These are phyloP conservation scores for Heloderma charlesbogerti DNA, from an alignment of 2,113 vertebrate species.

Conservation along the genomic window DNA sequence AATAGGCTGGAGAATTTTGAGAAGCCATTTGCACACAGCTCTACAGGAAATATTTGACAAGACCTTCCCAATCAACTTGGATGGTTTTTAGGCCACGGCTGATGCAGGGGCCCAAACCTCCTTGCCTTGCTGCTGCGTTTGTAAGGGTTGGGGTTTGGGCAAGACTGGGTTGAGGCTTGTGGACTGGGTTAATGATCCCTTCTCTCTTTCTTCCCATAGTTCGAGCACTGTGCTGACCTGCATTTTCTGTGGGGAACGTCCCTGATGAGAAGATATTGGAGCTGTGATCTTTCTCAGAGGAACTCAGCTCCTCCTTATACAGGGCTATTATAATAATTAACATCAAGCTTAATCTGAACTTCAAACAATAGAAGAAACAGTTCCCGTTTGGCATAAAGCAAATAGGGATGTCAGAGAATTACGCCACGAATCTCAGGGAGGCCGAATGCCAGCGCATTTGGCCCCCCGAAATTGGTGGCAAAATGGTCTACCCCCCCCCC, in stretches of 20 bases:
- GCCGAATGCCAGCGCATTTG: too few species aligned
- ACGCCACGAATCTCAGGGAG: too few species aligned
- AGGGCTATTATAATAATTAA: slow-evolving; percentile 52
- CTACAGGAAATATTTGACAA: too few species aligned
- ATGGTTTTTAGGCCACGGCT: background rate
- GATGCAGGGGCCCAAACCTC: too few species aligned
- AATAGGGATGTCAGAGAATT: too few species aligned
- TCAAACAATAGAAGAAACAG: slow-evolving; percentile 59
- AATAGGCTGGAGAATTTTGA: too few species aligned
- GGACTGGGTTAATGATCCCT: background rate
- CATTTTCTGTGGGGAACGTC: background rate
- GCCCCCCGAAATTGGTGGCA: too few species aligned
- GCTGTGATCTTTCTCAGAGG: slow-evolving; percentile 59
- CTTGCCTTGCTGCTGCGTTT: too few species aligned
- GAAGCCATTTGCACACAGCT: too few species aligned
- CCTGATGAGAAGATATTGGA: background rate
- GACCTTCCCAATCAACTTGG: background rate
- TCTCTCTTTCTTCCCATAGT: background rate
- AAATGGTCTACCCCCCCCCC: too few species aligned
- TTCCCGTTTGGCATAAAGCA: slow-evolving; percentile 49
- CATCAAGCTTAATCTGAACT: slow-evolving; percentile 68
- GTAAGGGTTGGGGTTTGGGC: background rate
- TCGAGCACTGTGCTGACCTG: background rate
- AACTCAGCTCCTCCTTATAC: slow-evolving; percentile 40
- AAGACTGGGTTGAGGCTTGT: background rate